These are phyloP conservation scores for Schrankia costaestrigalis DNA, from an alignment of 2,888 invertebrate genomes.

Conservation along the genomic window DNA sequence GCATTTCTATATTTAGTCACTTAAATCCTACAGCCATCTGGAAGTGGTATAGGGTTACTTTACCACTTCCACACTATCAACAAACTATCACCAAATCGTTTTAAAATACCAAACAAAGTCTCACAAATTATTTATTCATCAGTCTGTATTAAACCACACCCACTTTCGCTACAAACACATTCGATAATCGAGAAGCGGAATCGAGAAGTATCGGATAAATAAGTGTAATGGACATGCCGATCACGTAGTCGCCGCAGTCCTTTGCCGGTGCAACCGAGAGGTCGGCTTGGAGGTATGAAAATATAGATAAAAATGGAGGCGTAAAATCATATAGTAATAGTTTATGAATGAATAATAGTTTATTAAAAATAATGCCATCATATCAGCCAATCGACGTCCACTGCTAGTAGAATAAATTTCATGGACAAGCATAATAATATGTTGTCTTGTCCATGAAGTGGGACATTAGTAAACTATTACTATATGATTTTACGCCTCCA, in stretches of 20 bases:
- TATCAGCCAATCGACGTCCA: too few species aligned
- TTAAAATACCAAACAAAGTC: too few species aligned
- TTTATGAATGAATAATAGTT: too few species aligned
- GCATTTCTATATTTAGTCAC: too few species aligned
- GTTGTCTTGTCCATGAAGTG: too few species aligned
- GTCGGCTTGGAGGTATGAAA: constrained; percentile 10
- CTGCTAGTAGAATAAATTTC: too few species aligned
- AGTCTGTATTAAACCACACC: constrained; percentile 14
- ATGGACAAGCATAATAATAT: too few species aligned
- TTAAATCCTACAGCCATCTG: not conserved
- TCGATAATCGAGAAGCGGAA: constrained; percentile 49
- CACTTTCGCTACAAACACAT: constrained; percentile 41
- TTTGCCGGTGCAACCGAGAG: constrained; percentile 43
- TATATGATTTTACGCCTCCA: too few species aligned
- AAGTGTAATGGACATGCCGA: constrained; percentile 51
- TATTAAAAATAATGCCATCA: too few species aligned
- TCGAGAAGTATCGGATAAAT: constrained; percentile 55
- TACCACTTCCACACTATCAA: not conserved
- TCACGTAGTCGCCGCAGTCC: constrained; percentile 56
- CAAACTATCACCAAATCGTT: too few species aligned
- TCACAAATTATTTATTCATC: constrained; percentile 4
- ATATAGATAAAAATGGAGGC: constrained; percentile 9
- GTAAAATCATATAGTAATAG: too few species aligned
- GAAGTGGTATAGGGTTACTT: not conserved
- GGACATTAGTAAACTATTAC: too few species aligned